Conservation (phyloP, 2,888 invertebrate species). For the Lamellibrachia satsuma region DNA sequence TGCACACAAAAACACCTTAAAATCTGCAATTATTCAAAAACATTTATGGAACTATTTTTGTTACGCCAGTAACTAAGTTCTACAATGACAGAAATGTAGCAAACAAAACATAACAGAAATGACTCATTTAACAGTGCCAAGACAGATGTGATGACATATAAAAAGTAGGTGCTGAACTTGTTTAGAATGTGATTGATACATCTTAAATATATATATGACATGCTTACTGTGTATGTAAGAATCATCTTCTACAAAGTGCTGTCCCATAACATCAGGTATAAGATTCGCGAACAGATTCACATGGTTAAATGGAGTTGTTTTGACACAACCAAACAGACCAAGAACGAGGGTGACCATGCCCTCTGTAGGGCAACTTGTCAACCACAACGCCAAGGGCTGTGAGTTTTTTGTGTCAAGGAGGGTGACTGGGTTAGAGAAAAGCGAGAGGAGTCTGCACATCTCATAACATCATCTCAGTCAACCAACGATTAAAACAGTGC, state of each 20-base stretch:
- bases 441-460: not conserved
- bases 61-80: not conserved
- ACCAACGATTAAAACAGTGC: slow-evolving; percentile 5
- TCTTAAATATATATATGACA: not conserved
- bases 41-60: not conserved
- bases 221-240: not conserved
- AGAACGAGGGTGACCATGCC: not conserved
- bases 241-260: not conserved
- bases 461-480: not conserved
- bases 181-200: not conserved
- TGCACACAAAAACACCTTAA: not conserved
- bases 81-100: slow-evolving; percentile 4
- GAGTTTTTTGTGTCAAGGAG: not conserved
- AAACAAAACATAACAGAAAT: not conserved
- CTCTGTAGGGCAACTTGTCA: not conserved
- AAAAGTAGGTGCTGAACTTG: not conserved
- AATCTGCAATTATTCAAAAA: not conserved
- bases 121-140: not conserved
- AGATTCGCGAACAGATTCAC: not conserved
- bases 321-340: not conserved
- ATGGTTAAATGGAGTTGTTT: not conserved
- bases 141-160: not conserved
- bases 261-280: not conserved
- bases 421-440: not conserved
- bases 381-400: not conserved